Percentiles rank a stretch among this genome's conserved stretches.
Evolutionary conservation across 1,140 invertebrate genomes (phyloP).

Genomic region (Whitmania pigra): DNA sequence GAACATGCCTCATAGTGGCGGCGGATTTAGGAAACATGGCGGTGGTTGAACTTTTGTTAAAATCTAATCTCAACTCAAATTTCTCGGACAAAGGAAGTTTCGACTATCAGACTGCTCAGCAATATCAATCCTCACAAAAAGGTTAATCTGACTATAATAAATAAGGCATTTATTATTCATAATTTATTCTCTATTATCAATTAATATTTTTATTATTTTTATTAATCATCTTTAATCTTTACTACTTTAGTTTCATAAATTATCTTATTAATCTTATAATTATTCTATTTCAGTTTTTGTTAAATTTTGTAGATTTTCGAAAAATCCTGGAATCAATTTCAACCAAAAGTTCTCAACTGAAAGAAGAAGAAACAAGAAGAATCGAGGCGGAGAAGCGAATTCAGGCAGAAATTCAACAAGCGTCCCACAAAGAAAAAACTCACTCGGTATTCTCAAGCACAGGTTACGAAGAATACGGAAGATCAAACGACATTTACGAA

Average conservation of each 20-base stretch:
- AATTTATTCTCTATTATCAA: neutral
- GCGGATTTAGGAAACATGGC: constrained; percentile 9
- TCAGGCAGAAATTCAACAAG: neutral
- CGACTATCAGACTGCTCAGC: constrained; percentile 16
- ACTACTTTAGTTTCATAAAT: too few relatives aligned
- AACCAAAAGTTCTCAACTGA: neutral
- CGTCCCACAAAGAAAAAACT: neutral
- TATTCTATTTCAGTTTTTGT: neutral
- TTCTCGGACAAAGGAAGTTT: constrained; percentile 15
- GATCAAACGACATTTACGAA: neutral
- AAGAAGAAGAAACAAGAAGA: neutral
- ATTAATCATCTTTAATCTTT: too few relatives aligned
- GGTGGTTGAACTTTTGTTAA: constrained; percentile 21
- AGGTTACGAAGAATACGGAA: neutral
- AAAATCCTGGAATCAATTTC: neutral
- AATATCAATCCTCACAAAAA: constrained; percentile 19
- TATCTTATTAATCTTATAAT: too few relatives aligned
- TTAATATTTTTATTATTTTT: too few relatives aligned
- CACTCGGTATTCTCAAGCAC: neutral
- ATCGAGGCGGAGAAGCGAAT: too few relatives aligned
- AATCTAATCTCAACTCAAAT: constrained; percentile 19
- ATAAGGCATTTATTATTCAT: neutral
- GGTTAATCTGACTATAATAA: neutral
- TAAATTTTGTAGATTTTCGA: neutral
- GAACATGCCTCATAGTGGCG: constrained; percentile 20